Base-by-base conservation (phyloP, 53 echinoderm and acorn worm species). In the Holothuria leucospilota region DNA sequence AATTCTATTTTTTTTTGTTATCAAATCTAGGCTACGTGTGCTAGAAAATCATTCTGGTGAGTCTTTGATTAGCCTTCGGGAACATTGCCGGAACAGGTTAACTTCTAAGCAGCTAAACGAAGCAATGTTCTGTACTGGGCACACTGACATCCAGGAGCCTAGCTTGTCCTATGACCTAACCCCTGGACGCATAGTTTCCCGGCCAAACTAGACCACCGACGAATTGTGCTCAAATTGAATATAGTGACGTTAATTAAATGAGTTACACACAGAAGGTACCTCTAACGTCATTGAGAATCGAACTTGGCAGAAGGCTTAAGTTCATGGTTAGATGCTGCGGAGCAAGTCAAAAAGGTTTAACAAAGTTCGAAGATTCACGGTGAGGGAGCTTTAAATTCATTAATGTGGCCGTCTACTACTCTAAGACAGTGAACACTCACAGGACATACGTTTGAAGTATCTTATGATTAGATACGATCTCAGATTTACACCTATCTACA, bases 141-240 rank as follows among this genome's bases (percentile, higher is more conserved):
- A 26, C 13, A 75, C 16, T 49, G 12, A 26, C 23, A 75, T 2
- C 25, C 51, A 42, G 18, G 21, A 18, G 20, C 71, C 27, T 75
- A 24, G 26, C 53, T 18, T 4, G 75, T 49, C 12, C 14, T 14
- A 23, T 23, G 51, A 53, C 75, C 25, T 75, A 53, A 49, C 1
- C 56, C 56, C 56, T 56, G 46, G 46, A 46, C 46, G 56, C 56
- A 56, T 18, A 56, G 56, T 56, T 56, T 56, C 56, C 49, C 9
- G 49, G 49, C 49, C 56, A 56, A 56, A 25, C 18, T 25, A 53
- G 75, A 75, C 75, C 75, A 75, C 75, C 75, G 75, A 75, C 75
- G 75, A 49, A 75, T 49, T 75, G 49, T 75, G 53, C 41, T 25
- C 52, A 75, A 75, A 75, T 75, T 75, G 75, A 75, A 75, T 75